Evolutionary conservation across 2,888 invertebrate species (phyloP), one percentile per base, ranked within the genome.

Genomic region (Sabatieria punctata): DNA sequence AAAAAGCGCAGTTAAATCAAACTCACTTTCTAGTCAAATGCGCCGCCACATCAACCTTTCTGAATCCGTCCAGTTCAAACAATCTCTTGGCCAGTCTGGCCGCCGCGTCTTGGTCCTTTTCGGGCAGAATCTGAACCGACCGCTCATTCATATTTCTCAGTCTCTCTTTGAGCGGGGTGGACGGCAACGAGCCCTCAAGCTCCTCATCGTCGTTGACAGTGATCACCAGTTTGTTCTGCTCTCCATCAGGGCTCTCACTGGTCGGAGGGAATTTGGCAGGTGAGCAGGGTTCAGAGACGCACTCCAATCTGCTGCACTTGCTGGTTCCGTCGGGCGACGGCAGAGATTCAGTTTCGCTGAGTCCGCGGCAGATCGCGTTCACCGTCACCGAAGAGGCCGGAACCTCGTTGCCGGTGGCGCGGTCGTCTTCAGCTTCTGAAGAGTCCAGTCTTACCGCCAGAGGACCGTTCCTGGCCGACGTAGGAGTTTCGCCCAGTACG

Each of bases 21-120:
- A 30, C 30, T 11, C 69, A 91, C 89, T 89, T 89, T 80, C 95
- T 95, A 72, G 89, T 84, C 55, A 97, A 77, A 74, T 95, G 93
- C 59, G 89, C 76, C 18, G 91, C 86, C 2, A 97, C 91, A 67
- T 97, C 95, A 30, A 85, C 83, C 66, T 88, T 89, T 68, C 86
- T 88, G 73, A 93, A 95, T 35, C 93, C 95, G 67, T 95, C 93
- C 55, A 95, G 76, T 59, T 81, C 77, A 72, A 81, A 93, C 44
- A 97, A 76, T 61, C 93, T 75, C 72, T 91, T 91, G 52, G 95
- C 95, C 57, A 97, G 75, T 53, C 93, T 75, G 59, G 82, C 79
- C 19, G 95, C 95, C 33, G 91, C 89, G 1, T n/a, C n/a, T n/a
- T n/a, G n/a, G n/a, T n/a, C n/a, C n/a, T n/a, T n/a, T n/a, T n/a